Conservation (phyloP, 2,113 vertebrate species). For the Agelaius tricolor region DNA sequence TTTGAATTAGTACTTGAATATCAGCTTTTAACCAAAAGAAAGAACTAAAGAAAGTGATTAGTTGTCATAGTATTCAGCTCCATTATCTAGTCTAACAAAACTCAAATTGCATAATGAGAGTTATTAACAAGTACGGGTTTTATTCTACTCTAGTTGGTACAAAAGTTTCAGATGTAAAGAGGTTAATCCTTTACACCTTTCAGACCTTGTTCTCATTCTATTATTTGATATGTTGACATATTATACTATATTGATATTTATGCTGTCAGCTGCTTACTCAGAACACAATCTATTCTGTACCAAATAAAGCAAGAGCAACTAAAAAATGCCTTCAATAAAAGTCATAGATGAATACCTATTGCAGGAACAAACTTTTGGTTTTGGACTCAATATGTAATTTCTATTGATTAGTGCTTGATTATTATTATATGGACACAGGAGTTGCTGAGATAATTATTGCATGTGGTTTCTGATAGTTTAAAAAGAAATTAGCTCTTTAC, state of each 20-base stretch:
- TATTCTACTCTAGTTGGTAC: background rate
- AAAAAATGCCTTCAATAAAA: background rate
- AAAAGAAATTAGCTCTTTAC: background rate
- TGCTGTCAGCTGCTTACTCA: background rate
- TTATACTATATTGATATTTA: background rate
- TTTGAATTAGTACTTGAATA: background rate
- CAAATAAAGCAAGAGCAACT: background rate
- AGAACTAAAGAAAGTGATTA: background rate
- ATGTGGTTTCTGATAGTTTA: background rate
- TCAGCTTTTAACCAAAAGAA: background rate
- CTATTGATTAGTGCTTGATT: background rate
- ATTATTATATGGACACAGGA: background rate
- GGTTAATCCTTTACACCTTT: background rate
- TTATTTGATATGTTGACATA: background rate
- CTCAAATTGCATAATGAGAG: background rate
- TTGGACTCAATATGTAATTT: background rate
- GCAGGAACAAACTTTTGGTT: background rate
- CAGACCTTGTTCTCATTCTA: background rate
- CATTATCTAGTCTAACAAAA: background rate
- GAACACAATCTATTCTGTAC: background rate
- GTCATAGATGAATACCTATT: background rate
- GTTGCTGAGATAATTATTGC: background rate
- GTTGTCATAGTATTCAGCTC: background rate
- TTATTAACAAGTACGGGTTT: background rate
- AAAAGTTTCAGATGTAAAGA: background rate